A percentile compares a stretch with the other conserved stretches of the same genome.
Conservation (phyloP, 2,797 vertebrate genomes). For the Coranthus polyacanthus region DNA sequence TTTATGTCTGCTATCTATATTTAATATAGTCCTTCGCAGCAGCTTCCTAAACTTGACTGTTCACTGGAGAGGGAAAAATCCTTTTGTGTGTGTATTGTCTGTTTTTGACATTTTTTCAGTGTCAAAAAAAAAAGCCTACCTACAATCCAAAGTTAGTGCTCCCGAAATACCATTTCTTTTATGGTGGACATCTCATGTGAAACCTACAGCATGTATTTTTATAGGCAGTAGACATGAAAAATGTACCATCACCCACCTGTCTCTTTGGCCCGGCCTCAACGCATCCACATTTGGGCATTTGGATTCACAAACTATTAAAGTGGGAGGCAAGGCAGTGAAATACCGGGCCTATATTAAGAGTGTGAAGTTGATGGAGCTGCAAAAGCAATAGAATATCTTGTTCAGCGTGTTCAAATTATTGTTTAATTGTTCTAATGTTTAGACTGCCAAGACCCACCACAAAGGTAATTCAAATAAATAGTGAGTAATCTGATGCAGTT, state of each 20-base stretch:
- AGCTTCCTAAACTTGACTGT: no score
- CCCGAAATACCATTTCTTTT: no score
- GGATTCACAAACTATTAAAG: slow-evolving; percentile 22
- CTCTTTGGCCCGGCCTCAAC: slow-evolving; percentile 21
- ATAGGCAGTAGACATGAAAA: not conserved
- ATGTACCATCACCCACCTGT: slow-evolving; percentile 11
- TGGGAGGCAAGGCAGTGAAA: slow-evolving; percentile 24
- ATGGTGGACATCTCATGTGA: not conserved
- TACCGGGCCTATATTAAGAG: slow-evolving; percentile 23
- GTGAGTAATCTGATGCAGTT: slow-evolving; percentile 7
- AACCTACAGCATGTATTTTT: slow-evolving; percentile 5
- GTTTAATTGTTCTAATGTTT: not conserved
- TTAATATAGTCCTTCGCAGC: no score
- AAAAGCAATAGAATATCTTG: slow-evolving; percentile 11
- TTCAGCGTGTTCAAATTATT: slow-evolving; percentile 11
- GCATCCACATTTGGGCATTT: slow-evolving; percentile 17
- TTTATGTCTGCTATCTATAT: no score
- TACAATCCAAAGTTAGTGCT: no score
- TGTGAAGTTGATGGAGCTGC: slow-evolving; percentile 22
- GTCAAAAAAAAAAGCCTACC: no score
- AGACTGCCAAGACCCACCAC: not conserved
- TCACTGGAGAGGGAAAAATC: no score
- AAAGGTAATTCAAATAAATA: slow-evolving; percentile 7
- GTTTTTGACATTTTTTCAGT: no score
- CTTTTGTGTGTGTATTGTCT: no score